Evolutionary conservation across 2,888 invertebrate species (phyloP), one percentile per base, ranked within the genome.

Genomic region (Cephalotes varians): DNA sequence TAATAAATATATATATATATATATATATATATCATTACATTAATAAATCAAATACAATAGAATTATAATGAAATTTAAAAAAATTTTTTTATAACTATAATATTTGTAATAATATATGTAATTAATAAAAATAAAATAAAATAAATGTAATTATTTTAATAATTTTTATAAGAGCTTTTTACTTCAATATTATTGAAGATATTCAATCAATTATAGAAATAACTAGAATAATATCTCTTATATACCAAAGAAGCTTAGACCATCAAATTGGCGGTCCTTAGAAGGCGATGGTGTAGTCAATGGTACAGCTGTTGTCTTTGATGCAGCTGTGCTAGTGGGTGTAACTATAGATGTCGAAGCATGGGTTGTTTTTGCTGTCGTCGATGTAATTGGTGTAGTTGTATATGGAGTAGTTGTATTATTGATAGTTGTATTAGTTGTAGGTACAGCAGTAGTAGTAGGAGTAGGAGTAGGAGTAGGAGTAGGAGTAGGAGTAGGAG

Each of bases 231-330:
- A 64, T 15, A 40, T 56, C 21, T 67, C 4, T 69, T 56, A 82
- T 80, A 15, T 85, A 91, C 91, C 91, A 86, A 97, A 95, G 94
- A 97, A 97, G 91, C 97, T 97, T 1, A 97, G 96, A 2, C 97
- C 97, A 93, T 97, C 97, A 91, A 97, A 97, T 62, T 96, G 96
- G 92, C 94, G 95, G 93, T 92, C 91, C 28, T 81, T 72, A 18
- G 67, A 47, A 31, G 90, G 58, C 2, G 88, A 90, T 2, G 94
- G 91, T 80, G n/a, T n/a, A n/a, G n/a, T n/a, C 2, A 87, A 90
- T 2, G 93, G 90, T 40, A 83, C 81, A n/a, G 94, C 91, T 44
- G 91, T 85, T 25, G 94, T 93, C 37, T 93, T 87, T 31, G 49
- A 58, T 49, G 86, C 76, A 37, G 76, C 51, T 10, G 86, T 56